phyloP scores from a whole-genome alignment of 92 coral and sea anemone species.

The Parazoanthus atlanticus region DNA sequence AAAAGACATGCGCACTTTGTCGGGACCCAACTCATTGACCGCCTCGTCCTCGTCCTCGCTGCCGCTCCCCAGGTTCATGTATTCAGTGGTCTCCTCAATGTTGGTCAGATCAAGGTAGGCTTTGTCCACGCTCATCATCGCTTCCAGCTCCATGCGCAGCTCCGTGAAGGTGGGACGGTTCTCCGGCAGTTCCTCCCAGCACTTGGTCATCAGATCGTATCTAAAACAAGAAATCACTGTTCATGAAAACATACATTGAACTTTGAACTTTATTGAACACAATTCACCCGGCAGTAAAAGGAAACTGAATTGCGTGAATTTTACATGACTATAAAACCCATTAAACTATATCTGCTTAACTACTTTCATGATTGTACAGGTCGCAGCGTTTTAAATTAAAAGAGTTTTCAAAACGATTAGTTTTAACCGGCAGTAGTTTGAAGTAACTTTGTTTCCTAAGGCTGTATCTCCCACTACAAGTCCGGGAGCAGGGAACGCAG shows the following conservation, averaged over 20 bases:
- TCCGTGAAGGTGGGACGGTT: conserved; percentile 24
- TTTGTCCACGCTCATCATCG: conserved; percentile 31
- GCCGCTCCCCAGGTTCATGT: conserved; percentile 30
- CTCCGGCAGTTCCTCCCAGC: conserved; percentile 23
- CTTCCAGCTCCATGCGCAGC: conserved; percentile 16
- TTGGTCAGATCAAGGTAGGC: conserved; percentile 19
- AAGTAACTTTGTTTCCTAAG: too few species aligned
- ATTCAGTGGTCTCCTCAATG: conserved; percentile 21
- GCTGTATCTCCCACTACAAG: too few species aligned
- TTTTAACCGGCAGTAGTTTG: too few species aligned
- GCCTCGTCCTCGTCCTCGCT: conserved; percentile 16
- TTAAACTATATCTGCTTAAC: too few species aligned
- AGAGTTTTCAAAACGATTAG: too few species aligned
- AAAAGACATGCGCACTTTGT: conserved; percentile 5
- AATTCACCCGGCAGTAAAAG: too few species aligned
- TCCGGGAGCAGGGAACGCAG: too few species aligned
- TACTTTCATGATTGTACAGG: too few species aligned
- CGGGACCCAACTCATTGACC: not conserved
- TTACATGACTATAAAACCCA: too few species aligned
- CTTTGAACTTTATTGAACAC: too few species aligned
- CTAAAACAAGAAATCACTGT: not conserved
- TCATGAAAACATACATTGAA: not conserved
- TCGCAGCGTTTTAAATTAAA: too few species aligned
- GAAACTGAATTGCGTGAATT: too few species aligned
- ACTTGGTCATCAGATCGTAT: conserved; percentile 19